A percentile compares a stretch with the other conserved stretches of the same genome.
phyloP scores from a whole-genome alignment of 2,113 vertebrate genomes.

The Hippocampus comes region DNA sequence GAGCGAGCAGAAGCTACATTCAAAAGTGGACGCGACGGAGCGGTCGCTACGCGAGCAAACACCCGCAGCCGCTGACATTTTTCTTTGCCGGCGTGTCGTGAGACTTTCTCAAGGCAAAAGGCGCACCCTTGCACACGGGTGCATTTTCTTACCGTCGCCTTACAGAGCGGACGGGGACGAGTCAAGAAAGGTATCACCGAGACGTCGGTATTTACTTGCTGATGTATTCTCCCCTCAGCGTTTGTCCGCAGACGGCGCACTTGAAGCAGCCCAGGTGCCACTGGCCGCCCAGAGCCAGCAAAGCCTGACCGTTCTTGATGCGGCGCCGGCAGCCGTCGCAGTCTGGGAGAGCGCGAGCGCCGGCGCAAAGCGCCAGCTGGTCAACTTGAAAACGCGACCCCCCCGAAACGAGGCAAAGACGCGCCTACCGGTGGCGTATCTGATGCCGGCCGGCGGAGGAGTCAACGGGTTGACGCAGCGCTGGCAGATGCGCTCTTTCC shows the following conservation, averaged over 20 bases:
- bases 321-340: slow-evolving; percentile 91
- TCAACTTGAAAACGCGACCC: not conserved
- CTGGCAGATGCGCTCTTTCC: slow-evolving; percentile 93
- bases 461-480: slow-evolving; percentile 83
- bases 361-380: slow-evolving; percentile 1
- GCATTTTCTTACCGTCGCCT: too few species aligned
- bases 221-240: slow-evolving; percentile 93
- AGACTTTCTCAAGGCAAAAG: not conserved
- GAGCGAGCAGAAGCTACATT: too few species aligned
- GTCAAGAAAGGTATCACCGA: not conserved
- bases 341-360: slow-evolving; percentile 69
- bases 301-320: slow-evolving; percentile 94
- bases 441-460: slow-evolving; percentile 73
- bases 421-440: slow-evolving; percentile 83
- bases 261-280: slow-evolving; percentile 99
- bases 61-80: too few species aligned
- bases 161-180: not conserved
- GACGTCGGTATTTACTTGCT: slow-evolving; percentile 83
- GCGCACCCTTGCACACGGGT: too few species aligned
- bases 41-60: too few species aligned
- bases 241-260: slow-evolving; percentile 86
- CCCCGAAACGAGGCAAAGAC: not conserved
- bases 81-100: too few species aligned
- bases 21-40: too few species aligned
- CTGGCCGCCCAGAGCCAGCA: slow-evolving; percentile 87